Evolutionary conservation across 2,797 vertebrate species (phyloP).

Genomic region (Poeciliopsis gracilis): DNA sequence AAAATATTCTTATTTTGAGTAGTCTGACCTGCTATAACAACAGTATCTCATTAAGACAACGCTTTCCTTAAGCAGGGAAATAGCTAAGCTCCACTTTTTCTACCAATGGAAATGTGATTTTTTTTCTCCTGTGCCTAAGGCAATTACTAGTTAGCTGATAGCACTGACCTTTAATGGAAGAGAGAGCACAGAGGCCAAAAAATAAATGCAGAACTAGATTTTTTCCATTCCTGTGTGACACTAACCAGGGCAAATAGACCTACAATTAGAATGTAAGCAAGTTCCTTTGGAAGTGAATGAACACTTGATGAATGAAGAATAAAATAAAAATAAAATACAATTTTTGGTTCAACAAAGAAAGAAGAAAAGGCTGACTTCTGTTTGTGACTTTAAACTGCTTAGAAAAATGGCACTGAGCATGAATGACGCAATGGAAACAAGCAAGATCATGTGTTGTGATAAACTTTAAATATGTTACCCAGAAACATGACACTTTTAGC

Average conservation of each 20-base stretch:
- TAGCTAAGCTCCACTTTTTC: background rate
- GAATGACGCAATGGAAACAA: background rate
- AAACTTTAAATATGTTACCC: background rate
- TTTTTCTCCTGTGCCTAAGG: background rate
- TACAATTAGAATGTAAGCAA: background rate
- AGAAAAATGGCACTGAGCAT: too few relatives aligned
- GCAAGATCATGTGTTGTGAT: background rate
- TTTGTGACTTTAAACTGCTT: too few relatives aligned
- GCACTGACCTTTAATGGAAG: background rate
- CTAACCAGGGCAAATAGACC: background rate
- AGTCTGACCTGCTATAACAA: background rate
- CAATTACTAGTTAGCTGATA: constrained; percentile 17
- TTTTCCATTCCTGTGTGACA: background rate
- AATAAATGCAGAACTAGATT: background rate
- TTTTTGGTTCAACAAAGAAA: background rate
- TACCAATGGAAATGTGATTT: background rate
- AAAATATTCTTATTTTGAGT: background rate
- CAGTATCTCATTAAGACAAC: background rate
- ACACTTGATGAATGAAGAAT: too few relatives aligned
- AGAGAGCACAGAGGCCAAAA: constrained; percentile 9
- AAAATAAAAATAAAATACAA: background rate
- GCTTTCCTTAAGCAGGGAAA: background rate
- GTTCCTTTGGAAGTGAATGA: too few relatives aligned
- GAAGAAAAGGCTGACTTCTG: too few relatives aligned
- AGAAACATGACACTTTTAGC: background rate